Conservation (phyloP, 2,888 invertebrate species). For the Vandiemenella viatica region DNA sequence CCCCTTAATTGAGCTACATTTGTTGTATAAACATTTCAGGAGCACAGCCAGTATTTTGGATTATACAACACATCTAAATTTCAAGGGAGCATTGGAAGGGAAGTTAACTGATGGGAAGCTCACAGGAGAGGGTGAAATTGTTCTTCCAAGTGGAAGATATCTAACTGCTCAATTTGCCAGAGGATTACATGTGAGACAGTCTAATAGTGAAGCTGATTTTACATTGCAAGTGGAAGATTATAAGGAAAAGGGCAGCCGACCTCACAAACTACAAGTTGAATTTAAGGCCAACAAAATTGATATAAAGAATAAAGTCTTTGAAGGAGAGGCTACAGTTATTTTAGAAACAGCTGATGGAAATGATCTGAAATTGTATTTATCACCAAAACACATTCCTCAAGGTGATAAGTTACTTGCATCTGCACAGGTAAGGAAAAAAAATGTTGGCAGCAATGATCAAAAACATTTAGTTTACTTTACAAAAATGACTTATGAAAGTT, state of each 20-base stretch:
- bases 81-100: slow-evolving; percentile 31
- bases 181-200: slow-evolving; percentile 5
- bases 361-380: slow-evolving; percentile 28
- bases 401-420: slow-evolving; percentile 22
- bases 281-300: slow-evolving; percentile 23
- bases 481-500: no score
- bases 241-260: not conserved
- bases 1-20: no score
- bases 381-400: slow-evolving; percentile 27
- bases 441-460: no score
- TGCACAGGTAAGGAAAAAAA: slow-evolving; percentile 10
- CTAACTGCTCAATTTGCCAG: slow-evolving; percentile 28
- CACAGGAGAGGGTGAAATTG: slow-evolving; percentile 32
- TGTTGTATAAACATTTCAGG: no score
- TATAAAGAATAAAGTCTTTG: slow-evolving; percentile 28
- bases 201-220: slow-evolving; percentile 8
- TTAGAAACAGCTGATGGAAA: slow-evolving; percentile 34
- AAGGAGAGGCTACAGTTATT: slow-evolving; percentile 27
- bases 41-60: slow-evolving; percentile 35
- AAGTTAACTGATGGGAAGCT: slow-evolving; percentile 31
- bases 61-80: slow-evolving; percentile 32
- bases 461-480: no score
- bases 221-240: slow-evolving; percentile 3
- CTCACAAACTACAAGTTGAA: slow-evolving; percentile 11
- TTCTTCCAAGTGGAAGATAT: slow-evolving; percentile 34